Conservation (phyloP, 2,888 invertebrate species). For the Rhagonycha fulva region DNA sequence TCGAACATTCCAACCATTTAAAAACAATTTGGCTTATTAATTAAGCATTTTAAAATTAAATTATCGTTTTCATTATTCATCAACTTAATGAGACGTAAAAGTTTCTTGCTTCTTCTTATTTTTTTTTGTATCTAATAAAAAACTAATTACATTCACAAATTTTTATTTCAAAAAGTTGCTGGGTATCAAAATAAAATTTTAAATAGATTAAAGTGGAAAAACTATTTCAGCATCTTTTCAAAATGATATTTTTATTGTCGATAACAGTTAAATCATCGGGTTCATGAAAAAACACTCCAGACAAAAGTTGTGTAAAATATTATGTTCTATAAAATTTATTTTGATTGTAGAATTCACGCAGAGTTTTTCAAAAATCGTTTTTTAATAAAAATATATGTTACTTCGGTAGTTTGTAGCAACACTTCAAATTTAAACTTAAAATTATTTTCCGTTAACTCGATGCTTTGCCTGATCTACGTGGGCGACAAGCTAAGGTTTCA, state of each 20-base stretch:
- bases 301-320: background rate
- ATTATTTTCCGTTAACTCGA: too few relatives aligned
- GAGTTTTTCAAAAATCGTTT: too few relatives aligned
- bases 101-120: background rate
- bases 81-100: background rate
- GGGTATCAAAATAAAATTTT: background rate
- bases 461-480: too few relatives aligned
- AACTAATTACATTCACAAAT: background rate
- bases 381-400: too few relatives aligned
- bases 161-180: background rate
- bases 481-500: too few relatives aligned
- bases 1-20: background rate
- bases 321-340: background rate
- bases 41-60: background rate
- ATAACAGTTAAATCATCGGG: background rate
- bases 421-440: too few relatives aligned
- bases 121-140: background rate
- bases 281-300: background rate
- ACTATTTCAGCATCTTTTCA: background rate
- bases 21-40: background rate
- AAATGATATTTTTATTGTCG: background rate
- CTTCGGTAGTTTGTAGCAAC: too few relatives aligned
- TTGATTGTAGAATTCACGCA: background rate
- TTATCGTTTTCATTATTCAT: background rate
- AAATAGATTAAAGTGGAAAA: background rate